These are phyloP conservation scores for Cyclura pinguis DNA, from an alignment of 2,797 vertebrate genomes.

Conservation along the genomic window DNA sequence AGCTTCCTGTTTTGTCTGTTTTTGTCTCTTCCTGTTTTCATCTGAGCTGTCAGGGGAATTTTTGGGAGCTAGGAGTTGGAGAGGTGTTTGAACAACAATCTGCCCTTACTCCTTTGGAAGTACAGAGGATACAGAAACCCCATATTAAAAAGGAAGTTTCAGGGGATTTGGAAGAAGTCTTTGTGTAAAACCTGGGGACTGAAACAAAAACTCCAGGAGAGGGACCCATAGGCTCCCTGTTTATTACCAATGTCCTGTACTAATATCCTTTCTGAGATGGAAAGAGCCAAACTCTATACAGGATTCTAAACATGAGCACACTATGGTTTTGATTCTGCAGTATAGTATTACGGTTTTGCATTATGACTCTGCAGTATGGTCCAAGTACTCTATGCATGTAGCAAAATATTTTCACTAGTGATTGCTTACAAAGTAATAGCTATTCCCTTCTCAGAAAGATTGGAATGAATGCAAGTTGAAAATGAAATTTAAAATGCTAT, in stretches of 20 bases:
- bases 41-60: no score
- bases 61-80: no score
- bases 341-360: background rate
- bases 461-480: conserved; percentile 39
- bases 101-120: no score
- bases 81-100: no score
- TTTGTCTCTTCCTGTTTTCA: no score
- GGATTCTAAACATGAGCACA: background rate
- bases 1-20: no score
- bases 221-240: background rate
- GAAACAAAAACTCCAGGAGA: no score
- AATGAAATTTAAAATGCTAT: conserved; percentile 22
- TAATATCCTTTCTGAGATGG: background rate
- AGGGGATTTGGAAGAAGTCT: no score
- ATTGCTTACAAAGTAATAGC: background rate
- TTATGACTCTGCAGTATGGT: background rate
- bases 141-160: no score
- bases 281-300: background rate
- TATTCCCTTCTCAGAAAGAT: background rate
- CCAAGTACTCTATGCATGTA: background rate
- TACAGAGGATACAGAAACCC: no score
- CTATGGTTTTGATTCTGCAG: no score
- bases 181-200: no score
- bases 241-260: background rate
- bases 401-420: background rate